Evolutionary conservation across 2,113 vertebrate species (phyloP).

Genomic region (Clarias macrocephalus): DNA sequence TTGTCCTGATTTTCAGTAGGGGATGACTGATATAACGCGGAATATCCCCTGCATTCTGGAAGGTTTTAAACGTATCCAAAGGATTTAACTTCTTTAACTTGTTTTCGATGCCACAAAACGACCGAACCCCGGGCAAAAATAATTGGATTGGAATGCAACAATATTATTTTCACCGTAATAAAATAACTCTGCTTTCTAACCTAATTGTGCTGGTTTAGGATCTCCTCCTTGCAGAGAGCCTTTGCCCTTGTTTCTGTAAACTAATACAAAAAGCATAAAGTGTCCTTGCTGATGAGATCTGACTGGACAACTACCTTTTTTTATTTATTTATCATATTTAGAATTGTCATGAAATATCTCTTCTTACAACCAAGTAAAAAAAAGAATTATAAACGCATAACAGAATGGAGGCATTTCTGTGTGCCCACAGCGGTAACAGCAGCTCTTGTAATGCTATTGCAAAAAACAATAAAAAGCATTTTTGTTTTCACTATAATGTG

Average conservation of each 20-base stretch:
- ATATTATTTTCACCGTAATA: constrained; percentile 7
- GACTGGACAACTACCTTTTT: background rate
- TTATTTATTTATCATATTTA: background rate
- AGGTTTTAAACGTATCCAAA: background rate
- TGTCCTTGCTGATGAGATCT: background rate
- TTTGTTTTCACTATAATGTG: background rate
- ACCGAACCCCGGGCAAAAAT: background rate
- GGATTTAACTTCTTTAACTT: background rate
- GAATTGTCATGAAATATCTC: background rate
- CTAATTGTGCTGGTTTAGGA: background rate
- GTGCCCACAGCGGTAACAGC: constrained; percentile 3
- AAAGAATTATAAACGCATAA: background rate
- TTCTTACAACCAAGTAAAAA: background rate
- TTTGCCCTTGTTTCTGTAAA: background rate
- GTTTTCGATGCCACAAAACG: background rate
- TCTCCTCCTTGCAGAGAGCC: background rate
- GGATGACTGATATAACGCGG: background rate
- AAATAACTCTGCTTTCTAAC: background rate
- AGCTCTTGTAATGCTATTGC: background rate
- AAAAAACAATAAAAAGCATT: background rate
- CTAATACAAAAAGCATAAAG: background rate
- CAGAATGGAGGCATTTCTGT: background rate
- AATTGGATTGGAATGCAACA: background rate
- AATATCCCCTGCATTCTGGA: background rate
- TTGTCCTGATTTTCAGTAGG: background rate